A percentile compares a stretch with the other conserved stretches of the same genome.
Evolutionary conservation across 2,888 invertebrate genomes (phyloP).

Genomic region (Chirona hameri): DNA sequence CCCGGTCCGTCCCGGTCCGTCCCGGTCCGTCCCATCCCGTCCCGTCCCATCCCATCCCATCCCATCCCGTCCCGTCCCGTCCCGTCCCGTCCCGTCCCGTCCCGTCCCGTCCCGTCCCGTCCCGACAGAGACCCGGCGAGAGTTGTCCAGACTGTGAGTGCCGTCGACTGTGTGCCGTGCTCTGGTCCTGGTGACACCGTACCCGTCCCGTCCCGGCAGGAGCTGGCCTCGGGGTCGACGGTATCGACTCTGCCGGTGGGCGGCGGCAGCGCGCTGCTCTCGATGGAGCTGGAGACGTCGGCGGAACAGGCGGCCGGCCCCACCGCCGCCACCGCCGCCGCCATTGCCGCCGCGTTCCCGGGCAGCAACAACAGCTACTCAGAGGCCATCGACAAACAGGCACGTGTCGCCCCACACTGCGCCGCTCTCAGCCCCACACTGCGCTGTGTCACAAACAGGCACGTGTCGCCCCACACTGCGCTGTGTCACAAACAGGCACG

Average conservation of each 20-base stretch:
- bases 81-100: not conserved
- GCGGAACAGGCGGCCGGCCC: not conserved
- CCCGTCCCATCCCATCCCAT: too few relatives aligned
- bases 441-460: too few relatives aligned
- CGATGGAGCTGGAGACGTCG: not conserved
- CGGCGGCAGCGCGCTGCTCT: not conserved
- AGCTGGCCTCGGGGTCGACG: not conserved
- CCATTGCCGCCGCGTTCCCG: not conserved
- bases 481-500: too few relatives aligned
- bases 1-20: not conserved
- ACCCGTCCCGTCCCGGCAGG: not conserved
- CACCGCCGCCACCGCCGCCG: not conserved
- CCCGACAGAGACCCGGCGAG: not conserved
- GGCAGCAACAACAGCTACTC: conserved; percentile 27
- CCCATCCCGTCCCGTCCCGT: not conserved
- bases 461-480: too few relatives aligned
- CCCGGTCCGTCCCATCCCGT: too few relatives aligned
- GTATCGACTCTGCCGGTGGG: not conserved
- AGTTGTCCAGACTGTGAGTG: too few relatives aligned
- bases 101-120: not conserved
- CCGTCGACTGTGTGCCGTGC: not conserved
- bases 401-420: not conserved
- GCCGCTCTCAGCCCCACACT: too few relatives aligned
- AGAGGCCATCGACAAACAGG: conserved; percentile 10
- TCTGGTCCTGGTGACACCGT: too few relatives aligned